These are phyloP conservation scores for Antheraea assamensis DNA, from an alignment of 2,888 invertebrate genomes.

Conservation along the genomic window DNA sequence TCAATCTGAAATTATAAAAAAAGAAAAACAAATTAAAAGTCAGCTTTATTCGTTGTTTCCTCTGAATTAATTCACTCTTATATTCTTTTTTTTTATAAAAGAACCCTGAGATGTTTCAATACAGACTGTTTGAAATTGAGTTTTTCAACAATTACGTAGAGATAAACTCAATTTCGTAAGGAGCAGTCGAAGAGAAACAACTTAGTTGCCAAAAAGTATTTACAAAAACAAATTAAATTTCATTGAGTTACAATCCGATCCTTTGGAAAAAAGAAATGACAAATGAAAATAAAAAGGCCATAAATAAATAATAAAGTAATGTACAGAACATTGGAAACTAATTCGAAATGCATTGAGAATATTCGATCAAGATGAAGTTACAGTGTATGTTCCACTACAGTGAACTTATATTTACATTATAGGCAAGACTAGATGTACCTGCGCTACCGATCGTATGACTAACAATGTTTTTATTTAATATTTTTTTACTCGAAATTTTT, in stretches of 20 bases:
- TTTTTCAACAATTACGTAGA: slow-evolving; percentile 8
- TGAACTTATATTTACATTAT: no score
- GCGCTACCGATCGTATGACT: no score
- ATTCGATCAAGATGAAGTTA: no score
- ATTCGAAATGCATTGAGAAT: no score
- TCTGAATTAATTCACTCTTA: not conserved
- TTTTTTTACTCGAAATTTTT: no score
- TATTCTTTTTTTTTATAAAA: not conserved
- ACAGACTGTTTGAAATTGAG: not conserved
- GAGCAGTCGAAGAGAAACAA: slow-evolving; percentile 5
- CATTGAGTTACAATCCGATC: not conserved
- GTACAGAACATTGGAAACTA: no score
- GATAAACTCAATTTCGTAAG: slow-evolving; percentile 6
- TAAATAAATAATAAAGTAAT: no score
- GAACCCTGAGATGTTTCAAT: not conserved
- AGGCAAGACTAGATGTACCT: no score
- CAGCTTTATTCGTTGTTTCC: not conserved
- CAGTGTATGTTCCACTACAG: no score
- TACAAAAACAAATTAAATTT: not conserved
- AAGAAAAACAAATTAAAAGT: not conserved
- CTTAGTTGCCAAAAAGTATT: not conserved
- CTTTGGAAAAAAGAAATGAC: no score
- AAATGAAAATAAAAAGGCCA: no score
- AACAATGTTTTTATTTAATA: no score
- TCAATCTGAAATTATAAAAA: not conserved